Percentiles rank a stretch among this genome's conserved stretches.
phyloP scores from a whole-genome alignment of 2,113 vertebrate species.

The Saguinus midas region DNA sequence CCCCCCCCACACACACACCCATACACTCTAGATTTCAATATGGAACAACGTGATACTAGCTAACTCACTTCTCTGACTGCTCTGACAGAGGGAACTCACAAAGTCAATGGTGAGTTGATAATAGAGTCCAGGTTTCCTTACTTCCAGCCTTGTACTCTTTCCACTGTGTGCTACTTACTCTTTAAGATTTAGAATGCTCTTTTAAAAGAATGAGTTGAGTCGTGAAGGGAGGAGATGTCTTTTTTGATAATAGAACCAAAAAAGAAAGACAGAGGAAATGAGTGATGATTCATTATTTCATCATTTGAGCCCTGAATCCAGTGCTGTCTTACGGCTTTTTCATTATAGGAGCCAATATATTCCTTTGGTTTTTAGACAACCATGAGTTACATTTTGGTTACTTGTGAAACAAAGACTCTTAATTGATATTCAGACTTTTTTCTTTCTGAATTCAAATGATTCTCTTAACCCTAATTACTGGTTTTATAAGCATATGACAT shows the following conservation, averaged over 20 bases:
- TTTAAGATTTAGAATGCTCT: not conserved
- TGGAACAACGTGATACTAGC: not conserved
- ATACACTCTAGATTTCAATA: not conserved
- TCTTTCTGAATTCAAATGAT: not conserved
- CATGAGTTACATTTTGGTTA: not conserved
- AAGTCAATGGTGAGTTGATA: not conserved
- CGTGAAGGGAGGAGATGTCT: not conserved
- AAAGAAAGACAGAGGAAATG: not conserved
- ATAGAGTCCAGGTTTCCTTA: not conserved
- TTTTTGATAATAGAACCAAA: not conserved
- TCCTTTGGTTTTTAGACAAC: not conserved
- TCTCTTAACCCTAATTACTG: not conserved
- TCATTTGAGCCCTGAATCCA: not conserved
- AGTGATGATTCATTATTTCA: not conserved
- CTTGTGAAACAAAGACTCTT: not conserved
- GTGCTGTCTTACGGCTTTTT: not conserved
- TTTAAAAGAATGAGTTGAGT: not conserved
- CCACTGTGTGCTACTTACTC: not conserved
- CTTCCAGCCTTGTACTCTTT: not conserved
- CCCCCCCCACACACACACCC: not conserved
- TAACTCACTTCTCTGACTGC: not conserved
- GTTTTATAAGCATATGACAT: not conserved
- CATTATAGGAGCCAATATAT: not conserved
- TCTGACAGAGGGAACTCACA: not conserved
- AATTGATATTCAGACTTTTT: not conserved